Evolutionary conservation across 2,797 vertebrate species (phyloP).

Genomic region (Phyllotis vaccarum): DNA sequence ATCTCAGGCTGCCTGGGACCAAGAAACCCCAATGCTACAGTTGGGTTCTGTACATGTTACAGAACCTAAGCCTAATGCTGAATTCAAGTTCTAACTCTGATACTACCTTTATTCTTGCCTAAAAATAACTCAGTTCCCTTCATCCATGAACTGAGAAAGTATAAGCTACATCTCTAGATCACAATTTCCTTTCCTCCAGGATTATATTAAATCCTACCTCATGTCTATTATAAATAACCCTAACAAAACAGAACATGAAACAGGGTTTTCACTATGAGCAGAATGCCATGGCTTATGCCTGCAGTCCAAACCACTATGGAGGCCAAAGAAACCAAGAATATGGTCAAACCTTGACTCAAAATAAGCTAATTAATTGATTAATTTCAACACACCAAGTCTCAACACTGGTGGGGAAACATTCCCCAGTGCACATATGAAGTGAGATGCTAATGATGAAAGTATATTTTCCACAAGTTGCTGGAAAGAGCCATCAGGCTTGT

Average conservation of each 20-base stretch:
- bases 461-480: not conserved
- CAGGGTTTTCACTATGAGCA: not conserved
- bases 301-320: not conserved
- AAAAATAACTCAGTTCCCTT: not conserved
- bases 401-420: not conserved
- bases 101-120: not conserved
- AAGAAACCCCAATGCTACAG: no score
- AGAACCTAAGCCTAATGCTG: not conserved
- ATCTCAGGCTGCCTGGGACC: no score
- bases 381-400: not conserved
- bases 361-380: not conserved
- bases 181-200: not conserved
- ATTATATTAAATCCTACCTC: not conserved
- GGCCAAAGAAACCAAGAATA: not conserved
- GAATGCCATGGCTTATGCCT: not conserved
- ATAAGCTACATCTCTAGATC: not conserved
- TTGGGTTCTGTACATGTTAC: not conserved
- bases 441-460: not conserved
- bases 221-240: conserved; percentile 1
- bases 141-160: not conserved
- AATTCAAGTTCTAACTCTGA: not conserved
- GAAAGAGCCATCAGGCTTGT: not conserved
- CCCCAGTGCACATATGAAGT: not conserved
- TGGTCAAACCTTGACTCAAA: not conserved
- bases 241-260: conserved; percentile 6